These are phyloP conservation scores for Glossophaga mutica DNA, from an alignment of 2,797 vertebrate genomes.

Conservation along the genomic window DNA sequence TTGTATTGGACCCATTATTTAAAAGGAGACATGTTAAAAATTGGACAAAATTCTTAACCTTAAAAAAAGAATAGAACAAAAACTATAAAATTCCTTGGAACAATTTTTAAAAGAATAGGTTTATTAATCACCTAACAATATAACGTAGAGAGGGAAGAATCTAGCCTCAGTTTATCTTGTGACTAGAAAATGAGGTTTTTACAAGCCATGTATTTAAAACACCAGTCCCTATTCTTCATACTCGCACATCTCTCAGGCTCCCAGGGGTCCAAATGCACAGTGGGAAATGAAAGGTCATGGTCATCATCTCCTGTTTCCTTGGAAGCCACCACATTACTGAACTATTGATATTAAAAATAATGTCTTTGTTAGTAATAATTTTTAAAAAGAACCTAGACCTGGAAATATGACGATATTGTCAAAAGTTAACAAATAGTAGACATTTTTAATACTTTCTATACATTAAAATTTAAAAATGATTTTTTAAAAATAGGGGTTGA, in stretches of 20 bases:
- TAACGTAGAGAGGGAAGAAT: conserved; percentile 25
- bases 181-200: conserved; percentile 44
- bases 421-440: neutral
- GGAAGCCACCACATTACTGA: conserved; percentile 9
- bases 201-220: neutral
- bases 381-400: neutral
- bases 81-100: conserved; percentile 32
- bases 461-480: neutral
- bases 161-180: neutral
- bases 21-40: conserved; percentile 22
- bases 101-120: conserved; percentile 30
- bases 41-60: conserved; percentile 30
- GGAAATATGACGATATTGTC: neutral
- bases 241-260: neutral
- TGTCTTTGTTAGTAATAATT: neutral
- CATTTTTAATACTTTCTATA: neutral
- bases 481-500: neutral
- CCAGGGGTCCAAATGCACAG: neutral
- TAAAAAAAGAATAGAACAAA: conserved; percentile 24
- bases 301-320: neutral
- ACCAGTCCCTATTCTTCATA: neutral
- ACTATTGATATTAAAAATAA: neutral
- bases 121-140: neutral
- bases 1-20: neutral
- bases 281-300: neutral